Evolutionary conservation across 2,888 invertebrate species (phyloP).

Genomic region (Lithophane leautieri): DNA sequence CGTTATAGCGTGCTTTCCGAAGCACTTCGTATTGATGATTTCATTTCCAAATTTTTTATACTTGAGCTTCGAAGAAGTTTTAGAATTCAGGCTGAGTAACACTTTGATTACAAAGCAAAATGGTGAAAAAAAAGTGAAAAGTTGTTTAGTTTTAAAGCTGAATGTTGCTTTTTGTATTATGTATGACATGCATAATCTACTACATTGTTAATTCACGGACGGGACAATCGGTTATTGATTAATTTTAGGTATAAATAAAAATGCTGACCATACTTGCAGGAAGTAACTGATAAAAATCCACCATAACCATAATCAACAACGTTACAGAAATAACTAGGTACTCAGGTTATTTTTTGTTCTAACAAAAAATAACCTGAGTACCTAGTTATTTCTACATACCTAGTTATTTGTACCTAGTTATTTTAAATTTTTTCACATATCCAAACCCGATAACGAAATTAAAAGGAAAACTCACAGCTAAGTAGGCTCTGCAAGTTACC

Average conservation of each 20-base stretch:
- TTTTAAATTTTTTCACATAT: too few relatives aligned
- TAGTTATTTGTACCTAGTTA: too few relatives aligned
- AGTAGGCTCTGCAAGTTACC: too few relatives aligned
- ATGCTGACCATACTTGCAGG: conserved; percentile 30
- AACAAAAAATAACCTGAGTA: too few relatives aligned
- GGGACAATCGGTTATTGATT: conserved; percentile 4
- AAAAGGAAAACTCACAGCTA: too few relatives aligned
- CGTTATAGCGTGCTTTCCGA: not conserved
- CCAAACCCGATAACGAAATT: too few relatives aligned
- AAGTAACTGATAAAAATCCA: conserved; percentile 25
- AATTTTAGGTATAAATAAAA: conserved; percentile 17
- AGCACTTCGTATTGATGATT: not conserved
- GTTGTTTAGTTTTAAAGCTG: not conserved
- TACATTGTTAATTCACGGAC: not conserved
- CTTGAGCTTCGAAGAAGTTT: not conserved
- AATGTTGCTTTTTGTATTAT: not conserved
- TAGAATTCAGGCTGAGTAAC: not conserved
- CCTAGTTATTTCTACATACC: too few relatives aligned
- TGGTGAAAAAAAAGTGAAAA: not conserved
- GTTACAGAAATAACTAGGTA: conserved; percentile 12
- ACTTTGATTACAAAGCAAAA: not conserved
- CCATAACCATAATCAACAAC: conserved; percentile 27
- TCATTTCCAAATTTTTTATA: too few relatives aligned
- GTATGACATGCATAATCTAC: not conserved
- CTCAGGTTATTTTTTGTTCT: not conserved